These are phyloP conservation scores for Toxonevra muliebris DNA, from an alignment of 2,888 invertebrate genomes.

Conservation along the genomic window DNA sequence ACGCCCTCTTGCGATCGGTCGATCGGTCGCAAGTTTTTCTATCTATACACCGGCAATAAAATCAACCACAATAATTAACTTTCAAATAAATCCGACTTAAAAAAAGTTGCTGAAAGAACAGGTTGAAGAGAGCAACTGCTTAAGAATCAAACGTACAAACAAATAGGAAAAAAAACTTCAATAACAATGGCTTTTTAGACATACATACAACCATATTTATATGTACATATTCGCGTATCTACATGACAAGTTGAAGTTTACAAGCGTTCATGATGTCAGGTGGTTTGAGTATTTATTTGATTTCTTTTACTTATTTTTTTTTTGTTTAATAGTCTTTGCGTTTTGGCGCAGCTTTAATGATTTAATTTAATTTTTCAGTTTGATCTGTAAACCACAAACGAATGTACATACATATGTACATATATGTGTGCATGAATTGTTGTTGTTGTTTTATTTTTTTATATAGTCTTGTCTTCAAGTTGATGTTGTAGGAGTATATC, in stretches of 20 bases:
- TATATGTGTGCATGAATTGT: too few species aligned
- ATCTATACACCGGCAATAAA: not conserved
- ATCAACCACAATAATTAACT: conserved; percentile 37
- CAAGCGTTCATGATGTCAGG: not conserved
- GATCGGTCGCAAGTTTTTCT: not conserved
- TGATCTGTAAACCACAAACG: not conserved
- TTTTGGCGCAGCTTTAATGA: not conserved
- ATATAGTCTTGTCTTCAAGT: not conserved
- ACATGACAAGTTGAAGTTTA: conserved; percentile 39
- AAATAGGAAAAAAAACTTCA: not conserved
- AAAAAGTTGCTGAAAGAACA: conserved; percentile 40
- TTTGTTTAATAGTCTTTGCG: not conserved
- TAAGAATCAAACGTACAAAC: not conserved
- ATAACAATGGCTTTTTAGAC: not conserved
- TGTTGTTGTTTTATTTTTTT: not conserved
- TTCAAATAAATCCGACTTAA: conserved; percentile 41
- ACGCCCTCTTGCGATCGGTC: conserved; percentile 37
- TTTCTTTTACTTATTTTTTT: not conserved
- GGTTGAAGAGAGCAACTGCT: conserved; percentile 33
- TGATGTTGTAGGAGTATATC: conserved; percentile 1
- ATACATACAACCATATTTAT: not conserved
- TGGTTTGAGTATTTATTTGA: not conserved
- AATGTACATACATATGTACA: not conserved
- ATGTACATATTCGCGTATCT: not conserved
- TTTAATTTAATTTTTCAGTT: not conserved